These are phyloP conservation scores for Diorhabda sublineata DNA, from an alignment of 1,140 invertebrate genomes.

Conservation along the genomic window DNA sequence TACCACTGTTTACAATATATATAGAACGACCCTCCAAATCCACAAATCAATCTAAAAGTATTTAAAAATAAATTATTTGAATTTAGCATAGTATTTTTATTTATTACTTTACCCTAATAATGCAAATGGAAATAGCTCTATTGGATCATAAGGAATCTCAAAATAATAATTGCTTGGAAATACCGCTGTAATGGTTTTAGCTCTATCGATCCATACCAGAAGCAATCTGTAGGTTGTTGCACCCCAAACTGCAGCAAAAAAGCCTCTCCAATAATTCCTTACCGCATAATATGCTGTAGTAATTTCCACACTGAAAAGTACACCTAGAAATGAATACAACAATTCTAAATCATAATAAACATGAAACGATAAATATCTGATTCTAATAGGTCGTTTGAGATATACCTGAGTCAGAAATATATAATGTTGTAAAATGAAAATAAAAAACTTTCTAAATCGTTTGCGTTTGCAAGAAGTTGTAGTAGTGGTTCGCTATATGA, in stretches of 20 bases:
- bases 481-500: too few relatives aligned
- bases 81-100: neutral
- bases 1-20: conserved; percentile 87
- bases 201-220: conserved; percentile 90
- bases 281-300: conserved; percentile 98
- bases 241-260: conserved; percentile 95
- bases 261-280: conserved; percentile 97
- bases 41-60: conserved; percentile 70
- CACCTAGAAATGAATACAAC: conserved; percentile 57
- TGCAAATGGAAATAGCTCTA: conserved; percentile 91
- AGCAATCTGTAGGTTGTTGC: conserved; percentile 90
- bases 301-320: conserved; percentile 97
- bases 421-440: too few relatives aligned
- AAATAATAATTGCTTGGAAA: conserved; percentile 91
- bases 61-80: neutral
- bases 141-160: conserved; percentile 95
- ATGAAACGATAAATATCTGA: too few relatives aligned
- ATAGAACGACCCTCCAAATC: conserved; percentile 83
- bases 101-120: conserved; percentile 28
- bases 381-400: too few relatives aligned
- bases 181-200: conserved; percentile 90
- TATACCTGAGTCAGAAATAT: too few relatives aligned
- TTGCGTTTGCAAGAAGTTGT: too few relatives aligned
- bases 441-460: too few relatives aligned
- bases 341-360: too few relatives aligned